Evolutionary conservation across 2,797 vertebrate species (phyloP).

Genomic region (Lutjanus campechanus): DNA sequence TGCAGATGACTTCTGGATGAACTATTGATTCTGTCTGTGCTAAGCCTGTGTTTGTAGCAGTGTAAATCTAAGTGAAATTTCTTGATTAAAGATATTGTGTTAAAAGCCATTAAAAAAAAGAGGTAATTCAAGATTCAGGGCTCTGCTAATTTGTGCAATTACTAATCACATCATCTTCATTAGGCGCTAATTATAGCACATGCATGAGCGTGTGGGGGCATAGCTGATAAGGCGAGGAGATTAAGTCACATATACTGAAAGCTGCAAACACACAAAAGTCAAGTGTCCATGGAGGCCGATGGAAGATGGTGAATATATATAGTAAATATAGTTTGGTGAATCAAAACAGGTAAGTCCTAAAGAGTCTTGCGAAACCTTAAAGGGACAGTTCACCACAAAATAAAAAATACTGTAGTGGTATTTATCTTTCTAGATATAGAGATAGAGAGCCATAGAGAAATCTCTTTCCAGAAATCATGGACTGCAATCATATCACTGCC

Average conservation of each 20-base stretch:
- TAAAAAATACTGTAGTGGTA: no score
- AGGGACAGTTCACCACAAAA: neutral
- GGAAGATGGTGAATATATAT: neutral
- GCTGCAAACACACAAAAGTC: neutral
- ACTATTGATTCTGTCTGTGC: slow-evolving; percentile 48
- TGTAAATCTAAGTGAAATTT: slow-evolving; percentile 42
- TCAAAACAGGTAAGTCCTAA: neutral
- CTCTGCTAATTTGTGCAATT: slow-evolving; percentile 50
- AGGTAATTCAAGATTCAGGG: slow-evolving; percentile 38
- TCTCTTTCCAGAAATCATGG: no score
- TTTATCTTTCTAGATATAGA: no score
- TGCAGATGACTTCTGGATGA: slow-evolving; percentile 34
- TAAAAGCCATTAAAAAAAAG: slow-evolving; percentile 23
- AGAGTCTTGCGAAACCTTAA: neutral
- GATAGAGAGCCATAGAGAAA: no score
- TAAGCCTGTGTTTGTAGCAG: slow-evolving; percentile 14
- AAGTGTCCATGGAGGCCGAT: slow-evolving; percentile 25
- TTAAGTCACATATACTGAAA: slow-evolving; percentile 39
- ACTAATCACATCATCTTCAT: slow-evolving; percentile 59
- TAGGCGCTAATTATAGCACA: slow-evolving; percentile 58
- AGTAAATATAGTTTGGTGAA: neutral
- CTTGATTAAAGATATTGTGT: slow-evolving; percentile 40
- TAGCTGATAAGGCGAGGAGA: slow-evolving; percentile 40
- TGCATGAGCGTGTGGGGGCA: slow-evolving; percentile 18
- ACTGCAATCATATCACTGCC: no score